These are phyloP conservation scores for Natrix natrix DNA, from an alignment of 2,797 vertebrate species.

Conservation along the genomic window DNA sequence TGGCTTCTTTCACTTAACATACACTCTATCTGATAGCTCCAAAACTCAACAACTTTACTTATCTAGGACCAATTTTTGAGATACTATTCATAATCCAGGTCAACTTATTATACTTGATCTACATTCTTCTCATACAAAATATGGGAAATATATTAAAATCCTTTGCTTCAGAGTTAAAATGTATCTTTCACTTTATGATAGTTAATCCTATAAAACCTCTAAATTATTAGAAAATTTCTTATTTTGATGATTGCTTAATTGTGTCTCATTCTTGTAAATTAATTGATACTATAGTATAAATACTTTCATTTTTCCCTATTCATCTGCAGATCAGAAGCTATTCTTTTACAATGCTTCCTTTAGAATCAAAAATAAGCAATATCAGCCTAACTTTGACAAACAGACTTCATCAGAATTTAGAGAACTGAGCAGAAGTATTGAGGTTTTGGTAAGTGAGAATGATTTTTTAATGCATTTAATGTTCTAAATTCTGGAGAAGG, in stretches of 20 bases:
- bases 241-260: neutral
- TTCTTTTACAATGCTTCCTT: constrained; percentile 68
- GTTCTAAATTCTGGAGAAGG: neutral
- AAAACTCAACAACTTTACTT: neutral
- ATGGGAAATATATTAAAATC: neutral
- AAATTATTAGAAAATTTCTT: neutral
- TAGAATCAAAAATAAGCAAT: constrained; percentile 60
- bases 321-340: constrained; percentile 62
- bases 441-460: constrained; percentile 62
- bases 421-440: constrained; percentile 60
- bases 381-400: constrained; percentile 51
- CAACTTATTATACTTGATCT: neutral
- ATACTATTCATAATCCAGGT: neutral
- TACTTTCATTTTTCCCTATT: neutral
- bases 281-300: neutral
- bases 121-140: neutral
- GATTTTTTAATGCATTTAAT: neutral
- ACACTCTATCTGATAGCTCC: neutral
- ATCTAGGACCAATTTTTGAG: neutral
- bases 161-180: neutral
- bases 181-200: neutral
- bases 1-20: neutral
- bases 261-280: neutral
- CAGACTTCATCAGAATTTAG: constrained; percentile 65
- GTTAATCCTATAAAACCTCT: neutral